Conservation (phyloP, 2,888 invertebrate genomes). For the Magallana nippona region DNA sequence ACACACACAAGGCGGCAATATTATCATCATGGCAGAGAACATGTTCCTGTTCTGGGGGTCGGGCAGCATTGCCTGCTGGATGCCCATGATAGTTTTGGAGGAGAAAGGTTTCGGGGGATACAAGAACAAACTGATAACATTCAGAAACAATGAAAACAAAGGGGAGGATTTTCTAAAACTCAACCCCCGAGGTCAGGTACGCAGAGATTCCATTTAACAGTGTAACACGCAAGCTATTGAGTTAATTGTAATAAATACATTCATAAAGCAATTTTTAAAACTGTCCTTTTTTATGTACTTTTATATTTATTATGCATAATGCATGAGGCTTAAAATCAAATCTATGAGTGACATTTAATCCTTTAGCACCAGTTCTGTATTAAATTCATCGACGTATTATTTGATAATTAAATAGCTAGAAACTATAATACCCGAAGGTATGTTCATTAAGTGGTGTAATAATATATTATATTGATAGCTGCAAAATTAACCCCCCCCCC, state of each 20-base stretch:
- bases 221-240: no score
- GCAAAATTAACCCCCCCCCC: no score
- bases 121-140: constrained; percentile 62
- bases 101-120: constrained; percentile 67
- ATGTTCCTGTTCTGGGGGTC: constrained; percentile 70
- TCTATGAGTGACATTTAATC: background rate
- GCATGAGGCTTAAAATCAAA: background rate
- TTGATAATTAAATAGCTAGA: no score
- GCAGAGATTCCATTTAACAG: background rate
- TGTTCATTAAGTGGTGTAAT: no score
- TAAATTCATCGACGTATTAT: background rate
- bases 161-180: constrained; percentile 62
- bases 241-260: no score
- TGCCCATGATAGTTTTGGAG: constrained; percentile 66
- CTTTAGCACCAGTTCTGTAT: background rate
- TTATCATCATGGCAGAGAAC: background rate
- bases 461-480: no score
- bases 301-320: background rate
- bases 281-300: background rate
- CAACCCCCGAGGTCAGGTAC: constrained; percentile 73
- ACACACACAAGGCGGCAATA: no score
- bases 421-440: no score
- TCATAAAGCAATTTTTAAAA: no score
- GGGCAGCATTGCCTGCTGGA: constrained; percentile 72
- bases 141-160: constrained; percentile 69